Evolutionary conservation across 2,113 vertebrate genomes (phyloP).

Genomic region (Aleadryas rufinucha): DNA sequence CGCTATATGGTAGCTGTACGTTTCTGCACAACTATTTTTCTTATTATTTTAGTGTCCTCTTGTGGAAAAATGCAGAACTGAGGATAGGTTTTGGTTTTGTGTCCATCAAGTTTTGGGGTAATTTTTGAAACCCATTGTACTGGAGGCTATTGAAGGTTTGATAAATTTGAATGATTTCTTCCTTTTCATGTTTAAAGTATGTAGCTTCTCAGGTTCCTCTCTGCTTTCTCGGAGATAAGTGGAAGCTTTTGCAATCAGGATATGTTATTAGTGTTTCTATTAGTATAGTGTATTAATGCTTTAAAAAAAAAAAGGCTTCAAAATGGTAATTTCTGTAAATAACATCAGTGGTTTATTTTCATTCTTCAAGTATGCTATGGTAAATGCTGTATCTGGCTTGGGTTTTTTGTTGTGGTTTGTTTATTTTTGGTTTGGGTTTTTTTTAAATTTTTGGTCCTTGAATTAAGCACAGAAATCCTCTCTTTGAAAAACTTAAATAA

Average conservation of each 20-base stretch:
- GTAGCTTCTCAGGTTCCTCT: background rate
- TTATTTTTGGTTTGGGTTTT: background rate
- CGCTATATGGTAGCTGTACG: background rate
- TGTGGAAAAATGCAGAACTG: slow-evolving; percentile 28
- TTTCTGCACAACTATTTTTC: background rate
- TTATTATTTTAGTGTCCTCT: slow-evolving; percentile 34
- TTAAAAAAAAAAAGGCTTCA: background rate
- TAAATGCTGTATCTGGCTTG: background rate
- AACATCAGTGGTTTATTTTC: background rate
- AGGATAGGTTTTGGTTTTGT: background rate
- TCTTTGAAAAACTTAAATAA: background rate
- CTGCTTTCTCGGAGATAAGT: background rate
- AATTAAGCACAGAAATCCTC: background rate
- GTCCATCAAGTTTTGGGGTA: background rate
- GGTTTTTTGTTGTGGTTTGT: background rate
- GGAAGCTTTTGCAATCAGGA: background rate
- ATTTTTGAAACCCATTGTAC: background rate
- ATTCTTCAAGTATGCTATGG: background rate
- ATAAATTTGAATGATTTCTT: background rate
- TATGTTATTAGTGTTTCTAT: background rate
- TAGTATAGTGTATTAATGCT: background rate
- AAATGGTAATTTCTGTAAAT: background rate
- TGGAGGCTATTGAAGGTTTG: background rate
- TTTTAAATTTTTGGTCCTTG: background rate
- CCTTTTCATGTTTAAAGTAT: background rate